phyloP scores from a whole-genome alignment of 2,113 vertebrate species.

The mouse (Mus musculus) region DNA sequence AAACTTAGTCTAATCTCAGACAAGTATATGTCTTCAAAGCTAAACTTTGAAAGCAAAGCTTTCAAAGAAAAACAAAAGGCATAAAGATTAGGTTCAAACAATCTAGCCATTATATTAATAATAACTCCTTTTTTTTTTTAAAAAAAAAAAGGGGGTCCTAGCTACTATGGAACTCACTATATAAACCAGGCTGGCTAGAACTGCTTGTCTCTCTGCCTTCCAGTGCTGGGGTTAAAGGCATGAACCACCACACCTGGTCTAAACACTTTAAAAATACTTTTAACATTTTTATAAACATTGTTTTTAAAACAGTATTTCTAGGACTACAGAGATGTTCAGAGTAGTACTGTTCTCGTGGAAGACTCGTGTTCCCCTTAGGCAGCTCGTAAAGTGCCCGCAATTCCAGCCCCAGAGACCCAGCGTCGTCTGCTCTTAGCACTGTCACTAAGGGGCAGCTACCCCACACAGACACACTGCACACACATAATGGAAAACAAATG shows the following conservation, averaged over 20 bases:
- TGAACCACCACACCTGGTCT: too few relatives aligned
- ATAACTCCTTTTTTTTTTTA: not conserved
- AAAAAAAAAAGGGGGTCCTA: too few relatives aligned
- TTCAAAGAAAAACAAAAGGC: not conserved
- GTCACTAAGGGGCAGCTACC: not conserved
- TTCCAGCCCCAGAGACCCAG: not conserved
- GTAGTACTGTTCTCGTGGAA: not conserved
- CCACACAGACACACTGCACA: not conserved
- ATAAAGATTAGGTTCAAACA: not conserved
- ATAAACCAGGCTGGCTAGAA: not conserved
- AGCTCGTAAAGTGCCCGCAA: not conserved
- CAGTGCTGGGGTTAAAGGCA: not conserved
- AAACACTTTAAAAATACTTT: not conserved
- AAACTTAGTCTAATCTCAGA: conserved; percentile 65
- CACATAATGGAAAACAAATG: not conserved
- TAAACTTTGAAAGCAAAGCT: too few relatives aligned
- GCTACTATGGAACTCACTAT: not conserved
- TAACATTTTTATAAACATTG: not conserved
- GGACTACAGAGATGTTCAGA: not conserved
- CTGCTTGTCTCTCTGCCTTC: not conserved
- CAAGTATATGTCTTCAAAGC: conserved; percentile 25
- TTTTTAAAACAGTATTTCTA: not conserved
- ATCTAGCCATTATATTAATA: not conserved
- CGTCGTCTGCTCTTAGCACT: not conserved
- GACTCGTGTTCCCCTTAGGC: too few relatives aligned